phyloP scores from a whole-genome alignment of 2,113 vertebrate genomes.

The Leptobrachium ailaonicum region DNA sequence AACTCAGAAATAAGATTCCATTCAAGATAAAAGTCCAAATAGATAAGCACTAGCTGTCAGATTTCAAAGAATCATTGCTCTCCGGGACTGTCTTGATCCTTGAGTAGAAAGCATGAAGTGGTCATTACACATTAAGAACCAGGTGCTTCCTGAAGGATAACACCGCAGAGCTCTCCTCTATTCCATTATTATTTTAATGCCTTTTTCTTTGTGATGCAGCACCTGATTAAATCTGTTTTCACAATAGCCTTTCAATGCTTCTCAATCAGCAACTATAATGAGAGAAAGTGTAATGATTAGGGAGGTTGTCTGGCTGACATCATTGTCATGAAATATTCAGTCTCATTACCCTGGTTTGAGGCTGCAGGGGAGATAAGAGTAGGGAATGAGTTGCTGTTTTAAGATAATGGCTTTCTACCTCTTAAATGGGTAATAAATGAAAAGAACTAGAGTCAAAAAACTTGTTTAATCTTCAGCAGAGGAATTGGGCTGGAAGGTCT shows the following conservation, averaged over 20 bases:
- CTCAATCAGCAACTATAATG: neutral
- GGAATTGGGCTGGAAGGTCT: neutral
- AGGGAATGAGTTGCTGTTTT: conserved; percentile 7
- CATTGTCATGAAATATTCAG: conserved; percentile 21
- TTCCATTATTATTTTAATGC: too few species aligned
- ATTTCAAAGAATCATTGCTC: too few species aligned
- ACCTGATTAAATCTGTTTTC: conserved; percentile 26
- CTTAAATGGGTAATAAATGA: neutral
- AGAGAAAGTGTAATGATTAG: neutral
- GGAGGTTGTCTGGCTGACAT: neutral
- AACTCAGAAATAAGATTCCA: too few species aligned
- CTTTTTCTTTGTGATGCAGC: too few species aligned
- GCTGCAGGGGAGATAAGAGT: neutral
- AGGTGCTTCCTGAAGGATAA: too few species aligned
- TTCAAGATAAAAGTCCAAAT: too few species aligned
- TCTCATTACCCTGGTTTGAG: neutral
- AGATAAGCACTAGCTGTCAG: too few species aligned
- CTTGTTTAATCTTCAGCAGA: neutral
- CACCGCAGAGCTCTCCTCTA: too few species aligned
- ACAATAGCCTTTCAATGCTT: neutral
- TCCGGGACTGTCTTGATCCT: too few species aligned
- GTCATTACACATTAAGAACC: too few species aligned
- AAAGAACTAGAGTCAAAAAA: neutral
- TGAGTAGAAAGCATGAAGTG: too few species aligned
- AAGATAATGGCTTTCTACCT: neutral